Evolutionary conservation across 2,888 invertebrate species (phyloP), one percentile per base, ranked within the genome.

Genomic region (Meiosimyza platycephala): DNA sequence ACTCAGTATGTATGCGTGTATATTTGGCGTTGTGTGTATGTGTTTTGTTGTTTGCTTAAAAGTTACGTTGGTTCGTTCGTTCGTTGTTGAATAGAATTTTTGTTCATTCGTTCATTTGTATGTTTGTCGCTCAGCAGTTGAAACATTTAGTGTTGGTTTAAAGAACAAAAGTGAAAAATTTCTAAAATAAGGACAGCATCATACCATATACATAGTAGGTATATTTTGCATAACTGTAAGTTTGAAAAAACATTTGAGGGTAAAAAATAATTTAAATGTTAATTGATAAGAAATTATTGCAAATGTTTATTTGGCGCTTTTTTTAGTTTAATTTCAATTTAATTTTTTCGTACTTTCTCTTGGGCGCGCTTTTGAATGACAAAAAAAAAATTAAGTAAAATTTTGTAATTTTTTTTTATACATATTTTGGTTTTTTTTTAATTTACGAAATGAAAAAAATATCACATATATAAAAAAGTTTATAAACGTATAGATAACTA

Each of bases 401-500:
- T 22, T 48, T 63, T 50, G 12, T 63, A 48, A 13, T 16, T 18
- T 13, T 50, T 11, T 28, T 28, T 18, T 6, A 33, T n/a, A n/a
- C n/a, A n/a, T 40, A 50, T 22, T 12, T 48, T 50, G 22, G 50
- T 16, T 63, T 48, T 64, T 48, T 64, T 64, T 22, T 64, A 64
- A 64, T 64, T 50, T 64, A 51, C 47, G 51, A 52, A 65, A 68
- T 68, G 15, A 22, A 18, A 16, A n/a, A 16, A 57, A 77, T 71
- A 72, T 72, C 67, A 65, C 62, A 47, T 73, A 76, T 64, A 74
- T 74, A 63, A 74, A 76, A 74, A 76, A 75, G 3, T 52, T 65
- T 72, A 75, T 62, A 74, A 76, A 74, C 69, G 74, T 75, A 74
- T 75, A 78, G 75, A 78, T 78, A 78, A 77, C 74, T 78, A 67